A percentile compares a stretch with the other conserved stretches of the same genome.
These are phyloP conservation scores for Popillia japonica DNA, from an alignment of 1,140 invertebrate species.

Conservation along the genomic window DNA sequence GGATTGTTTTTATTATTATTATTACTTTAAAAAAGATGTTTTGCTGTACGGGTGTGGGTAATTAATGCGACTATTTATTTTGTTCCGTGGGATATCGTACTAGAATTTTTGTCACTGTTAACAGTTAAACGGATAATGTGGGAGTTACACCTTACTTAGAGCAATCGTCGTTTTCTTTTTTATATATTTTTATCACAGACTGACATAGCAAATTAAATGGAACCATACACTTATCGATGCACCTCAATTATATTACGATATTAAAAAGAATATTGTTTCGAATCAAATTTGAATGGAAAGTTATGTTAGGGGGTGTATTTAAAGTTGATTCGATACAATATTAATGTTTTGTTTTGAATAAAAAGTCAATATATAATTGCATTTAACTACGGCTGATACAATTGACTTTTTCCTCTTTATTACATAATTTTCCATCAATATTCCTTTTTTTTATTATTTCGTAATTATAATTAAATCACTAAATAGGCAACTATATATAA, in stretches of 20 bases:
- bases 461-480: not conserved
- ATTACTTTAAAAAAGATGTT: not conserved
- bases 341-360: not conserved
- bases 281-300: not conserved
- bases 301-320: not conserved
- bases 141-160: slow-evolving; percentile 38
- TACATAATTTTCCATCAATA: not conserved
- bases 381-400: slow-evolving; percentile 16
- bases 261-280: not conserved
- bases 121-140: not conserved
- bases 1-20: not conserved
- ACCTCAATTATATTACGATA: slow-evolving; percentile 9
- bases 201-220: slow-evolving; percentile 55
- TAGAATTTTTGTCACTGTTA: not conserved
- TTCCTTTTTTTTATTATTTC: slow-evolving; percentile 3
- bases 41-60: not conserved
- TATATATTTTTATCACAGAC: slow-evolving; percentile 57
- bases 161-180: slow-evolving; percentile 46
- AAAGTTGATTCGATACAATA: not conserved
- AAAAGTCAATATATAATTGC: slow-evolving; percentile 30
- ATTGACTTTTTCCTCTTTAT: not conserved
- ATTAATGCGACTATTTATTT: too few species aligned
- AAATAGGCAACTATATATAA: slow-evolving; percentile 50
- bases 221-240: slow-evolving; percentile 46
- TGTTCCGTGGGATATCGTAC: not conserved